A percentile compares a stretch with the other conserved stretches of the same genome.
These are phyloP conservation scores for Megaceryle torquata DNA, from an alignment of 2,113 vertebrate genomes.

Conservation along the genomic window DNA sequence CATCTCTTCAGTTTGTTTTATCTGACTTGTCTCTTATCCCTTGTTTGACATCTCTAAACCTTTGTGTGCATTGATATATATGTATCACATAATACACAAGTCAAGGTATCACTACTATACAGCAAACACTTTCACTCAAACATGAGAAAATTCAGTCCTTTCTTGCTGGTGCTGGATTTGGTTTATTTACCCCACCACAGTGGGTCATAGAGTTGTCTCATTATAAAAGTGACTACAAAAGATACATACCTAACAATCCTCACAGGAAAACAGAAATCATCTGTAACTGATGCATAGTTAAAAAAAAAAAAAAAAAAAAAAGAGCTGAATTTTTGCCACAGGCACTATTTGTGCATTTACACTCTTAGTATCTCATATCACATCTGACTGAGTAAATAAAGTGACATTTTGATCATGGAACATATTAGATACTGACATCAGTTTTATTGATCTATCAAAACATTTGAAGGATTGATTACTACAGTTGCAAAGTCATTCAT, in stretches of 20 bases:
- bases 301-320: neutral
- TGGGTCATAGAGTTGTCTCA: neutral
- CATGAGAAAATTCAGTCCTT: neutral
- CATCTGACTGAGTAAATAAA: slow-evolving; percentile 44
- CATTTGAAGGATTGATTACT: slow-evolving; percentile 39
- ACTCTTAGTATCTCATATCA: slow-evolving; percentile 24
- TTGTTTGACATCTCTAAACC: neutral
- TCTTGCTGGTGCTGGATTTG: neutral
- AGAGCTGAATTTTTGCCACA: neutral
- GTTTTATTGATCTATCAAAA: slow-evolving; percentile 25
- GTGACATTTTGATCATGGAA: slow-evolving; percentile 36
- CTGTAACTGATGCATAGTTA: neutral
- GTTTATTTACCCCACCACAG: neutral
- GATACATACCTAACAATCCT: neutral
- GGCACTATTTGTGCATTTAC: neutral
- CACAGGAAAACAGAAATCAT: slow-evolving; percentile 9
- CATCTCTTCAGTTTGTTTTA: neutral
- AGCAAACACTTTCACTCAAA: neutral
- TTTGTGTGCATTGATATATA: neutral
- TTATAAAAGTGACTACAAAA: neutral
- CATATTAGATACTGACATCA: neutral
- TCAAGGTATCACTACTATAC: neutral
- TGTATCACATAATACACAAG: neutral
- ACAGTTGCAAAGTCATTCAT: neutral
- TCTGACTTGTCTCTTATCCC: neutral